These are phyloP conservation scores for Pluvialis apricaria DNA, from an alignment of 2,113 vertebrate genomes.

Conservation along the genomic window DNA sequence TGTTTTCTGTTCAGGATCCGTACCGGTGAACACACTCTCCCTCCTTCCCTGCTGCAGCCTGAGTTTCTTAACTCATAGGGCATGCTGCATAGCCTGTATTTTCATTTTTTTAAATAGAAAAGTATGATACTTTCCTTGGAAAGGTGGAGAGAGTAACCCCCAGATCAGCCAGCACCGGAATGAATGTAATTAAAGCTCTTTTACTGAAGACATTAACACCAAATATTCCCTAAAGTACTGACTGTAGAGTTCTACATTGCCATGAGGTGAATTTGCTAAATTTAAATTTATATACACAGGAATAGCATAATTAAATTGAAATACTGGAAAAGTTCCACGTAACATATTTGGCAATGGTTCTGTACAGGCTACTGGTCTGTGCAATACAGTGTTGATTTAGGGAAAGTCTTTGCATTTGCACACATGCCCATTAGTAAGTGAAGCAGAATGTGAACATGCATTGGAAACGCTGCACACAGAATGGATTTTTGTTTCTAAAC, in stretches of 20 bases:
- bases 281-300: background rate
- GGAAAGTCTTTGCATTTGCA: background rate
- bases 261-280: background rate
- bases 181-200: constrained; percentile 24
- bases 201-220: background rate
- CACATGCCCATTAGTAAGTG: background rate
- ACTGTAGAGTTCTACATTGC: background rate
- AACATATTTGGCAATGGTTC: constrained; percentile 12
- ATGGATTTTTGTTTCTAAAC: background rate
- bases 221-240: constrained; percentile 45
- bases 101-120: background rate
- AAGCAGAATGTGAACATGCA: background rate
- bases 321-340: constrained; percentile 6
- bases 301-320: constrained; percentile 19
- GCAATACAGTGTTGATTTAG: background rate
- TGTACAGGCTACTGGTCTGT: background rate
- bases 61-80: background rate
- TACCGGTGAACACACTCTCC: background rate
- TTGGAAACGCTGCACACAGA: background rate
- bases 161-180: background rate
- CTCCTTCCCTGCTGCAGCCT: background rate
- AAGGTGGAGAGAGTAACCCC: background rate
- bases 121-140: background rate
- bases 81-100: background rate
- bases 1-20: background rate